Percentiles rank a stretch among this genome's conserved stretches.
Conservation (phyloP, 2,888 invertebrate species). For the Eudemis profundana region DNA sequence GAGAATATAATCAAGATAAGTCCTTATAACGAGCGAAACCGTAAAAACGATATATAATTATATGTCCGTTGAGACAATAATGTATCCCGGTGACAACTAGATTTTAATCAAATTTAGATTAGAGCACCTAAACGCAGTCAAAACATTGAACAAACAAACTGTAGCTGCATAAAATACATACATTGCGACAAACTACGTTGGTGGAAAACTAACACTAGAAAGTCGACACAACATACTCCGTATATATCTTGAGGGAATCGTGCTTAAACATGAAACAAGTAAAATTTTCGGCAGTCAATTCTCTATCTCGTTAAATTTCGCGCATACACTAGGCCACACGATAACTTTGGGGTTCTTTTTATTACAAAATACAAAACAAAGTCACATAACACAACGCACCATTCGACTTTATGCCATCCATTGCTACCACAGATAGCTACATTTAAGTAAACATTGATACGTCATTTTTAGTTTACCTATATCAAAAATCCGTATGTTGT, state of each 20-base stretch:
- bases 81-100: neutral
- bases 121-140: neutral
- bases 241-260: slow-evolving; percentile 27
- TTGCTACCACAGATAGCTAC: slow-evolving; percentile 36
- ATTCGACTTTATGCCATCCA: slow-evolving; percentile 41
- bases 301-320: slow-evolving; percentile 6
- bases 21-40: slow-evolving; percentile 10
- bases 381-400: slow-evolving; percentile 42
- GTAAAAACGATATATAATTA: slow-evolving; percentile 9
- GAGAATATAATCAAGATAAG: slow-evolving; percentile 22
- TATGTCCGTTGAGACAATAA: slow-evolving; percentile 10
- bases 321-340: slow-evolving; percentile 21
- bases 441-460: slow-evolving; percentile 23
- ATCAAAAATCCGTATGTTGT: neutral
- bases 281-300: slow-evolving; percentile 12
- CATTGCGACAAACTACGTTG: slow-evolving; percentile 42
- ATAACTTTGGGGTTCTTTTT: slow-evolving; percentile 38
- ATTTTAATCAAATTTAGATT: slow-evolving; percentile 1
- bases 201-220: slow-evolving; percentile 44
- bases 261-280: slow-evolving; percentile 9
- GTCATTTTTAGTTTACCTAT: slow-evolving; percentile 18
- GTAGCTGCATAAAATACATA: slow-evolving; percentile 34
- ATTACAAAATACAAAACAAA: slow-evolving; percentile 40
- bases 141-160: slow-evolving; percentile 32
- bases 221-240: slow-evolving; percentile 43